A percentile compares a stretch with the other conserved stretches of the same genome.
phyloP scores from a whole-genome alignment of 2,888 invertebrate genomes.

The Drosophila pegasa region DNA sequence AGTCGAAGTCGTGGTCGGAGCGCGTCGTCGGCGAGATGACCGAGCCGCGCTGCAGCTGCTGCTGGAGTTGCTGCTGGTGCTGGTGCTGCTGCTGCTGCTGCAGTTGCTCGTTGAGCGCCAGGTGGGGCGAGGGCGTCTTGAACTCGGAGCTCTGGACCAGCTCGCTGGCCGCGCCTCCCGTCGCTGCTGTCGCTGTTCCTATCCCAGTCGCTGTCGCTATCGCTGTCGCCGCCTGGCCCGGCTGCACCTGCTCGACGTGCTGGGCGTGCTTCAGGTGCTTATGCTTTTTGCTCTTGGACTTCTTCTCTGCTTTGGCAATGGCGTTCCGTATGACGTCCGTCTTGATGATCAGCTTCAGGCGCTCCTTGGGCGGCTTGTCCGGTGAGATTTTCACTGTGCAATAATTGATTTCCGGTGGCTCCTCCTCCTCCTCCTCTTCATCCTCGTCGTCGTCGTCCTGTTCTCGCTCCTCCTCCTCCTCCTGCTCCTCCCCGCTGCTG shows the following conservation, averaged over 20 bases:
- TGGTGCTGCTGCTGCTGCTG: conserved; percentile 15
- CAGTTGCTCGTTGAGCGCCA: conserved; percentile 63
- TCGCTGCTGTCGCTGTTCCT: no score
- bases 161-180: conserved; percentile 5
- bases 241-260: conserved; percentile 22
- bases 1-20: conserved; percentile 84
- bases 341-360: conserved; percentile 85
- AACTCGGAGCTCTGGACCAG: conserved; percentile 68
- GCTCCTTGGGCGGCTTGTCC: conserved; percentile 85
- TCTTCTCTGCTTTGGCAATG: conserved; percentile 81
- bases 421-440: conserved; percentile 73
- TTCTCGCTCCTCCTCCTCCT: conserved; percentile 51
- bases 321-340: conserved; percentile 84
- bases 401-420: conserved; percentile 83
- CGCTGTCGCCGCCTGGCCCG: conserved; percentile 5
- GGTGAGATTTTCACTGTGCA: conserved; percentile 84
- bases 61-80: conserved; percentile 37
- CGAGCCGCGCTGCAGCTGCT: conserved; percentile 51
- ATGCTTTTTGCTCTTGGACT: conserved; percentile 83
- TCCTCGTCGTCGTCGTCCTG: conserved; percentile 71
- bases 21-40: conserved; percentile 86
- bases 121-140: conserved; percentile 86
- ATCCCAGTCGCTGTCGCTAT: no score
- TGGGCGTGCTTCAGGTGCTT: conserved; percentile 78
- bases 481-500: conserved; percentile 40